phyloP scores from a whole-genome alignment of 2,797 vertebrate genomes.

The Mormyrus hasselquistii region DNA sequence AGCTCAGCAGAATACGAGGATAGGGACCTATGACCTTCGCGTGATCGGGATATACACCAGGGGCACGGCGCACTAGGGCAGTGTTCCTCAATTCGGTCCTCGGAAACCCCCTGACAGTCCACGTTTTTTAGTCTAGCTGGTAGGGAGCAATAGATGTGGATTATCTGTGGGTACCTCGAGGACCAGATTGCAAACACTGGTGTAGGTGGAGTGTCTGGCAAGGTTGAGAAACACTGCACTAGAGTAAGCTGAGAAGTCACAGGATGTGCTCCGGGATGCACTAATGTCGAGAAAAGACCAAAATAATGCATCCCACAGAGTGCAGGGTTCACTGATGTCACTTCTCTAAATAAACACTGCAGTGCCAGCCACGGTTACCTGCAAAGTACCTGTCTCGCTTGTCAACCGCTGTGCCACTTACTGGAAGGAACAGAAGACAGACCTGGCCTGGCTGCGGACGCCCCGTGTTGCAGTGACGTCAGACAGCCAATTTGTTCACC shows the following conservation, averaged over 20 bases:
- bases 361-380: background rate
- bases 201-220: background rate
- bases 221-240: background rate
- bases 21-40: background rate
- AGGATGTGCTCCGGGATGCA: background rate
- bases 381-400: background rate
- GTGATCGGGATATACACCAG: background rate
- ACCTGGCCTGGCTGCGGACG: background rate
- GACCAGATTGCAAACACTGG: background rate
- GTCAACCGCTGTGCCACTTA: background rate
- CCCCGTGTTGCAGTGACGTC: background rate
- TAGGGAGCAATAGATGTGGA: background rate
- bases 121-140: background rate
- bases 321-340: background rate
- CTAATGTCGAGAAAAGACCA: background rate
- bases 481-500: background rate
- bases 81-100: background rate
- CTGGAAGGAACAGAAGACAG: background rate
- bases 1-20: background rate
- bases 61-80: background rate
- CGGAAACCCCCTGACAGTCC: background rate
- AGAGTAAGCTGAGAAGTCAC: background rate
- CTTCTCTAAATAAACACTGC: background rate
- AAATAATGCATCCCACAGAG: background rate
- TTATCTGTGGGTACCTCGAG: background rate